These are phyloP conservation scores for Metridium senile DNA, from an alignment of 92 coral and sea anemone species.

Conservation along the genomic window DNA sequence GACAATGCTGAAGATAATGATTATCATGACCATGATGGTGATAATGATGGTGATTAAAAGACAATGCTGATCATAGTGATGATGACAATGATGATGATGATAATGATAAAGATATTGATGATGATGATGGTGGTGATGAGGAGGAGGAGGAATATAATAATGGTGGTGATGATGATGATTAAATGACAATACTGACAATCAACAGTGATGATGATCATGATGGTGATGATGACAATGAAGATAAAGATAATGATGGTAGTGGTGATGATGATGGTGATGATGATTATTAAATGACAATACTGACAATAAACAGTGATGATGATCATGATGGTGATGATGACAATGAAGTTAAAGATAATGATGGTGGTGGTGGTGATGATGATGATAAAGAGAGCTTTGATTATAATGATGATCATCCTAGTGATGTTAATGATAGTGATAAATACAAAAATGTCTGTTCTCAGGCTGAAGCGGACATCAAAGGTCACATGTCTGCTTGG, in stretches of 20 bases:
- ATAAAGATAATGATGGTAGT: neutral
- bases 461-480: slow-evolving; percentile 22
- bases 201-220: neutral
- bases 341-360: neutral
- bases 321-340: neutral
- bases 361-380: neutral
- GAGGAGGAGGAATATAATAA: neutral
- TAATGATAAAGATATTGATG: neutral
- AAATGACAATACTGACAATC: no score
- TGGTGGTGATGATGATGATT: neutral
- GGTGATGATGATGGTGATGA: neutral
- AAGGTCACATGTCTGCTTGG: slow-evolving; percentile 9
- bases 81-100: neutral
- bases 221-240: neutral
- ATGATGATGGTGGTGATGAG: neutral
- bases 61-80: neutral
- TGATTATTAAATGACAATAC: neutral
- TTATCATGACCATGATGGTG: neutral
- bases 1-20: slow-evolving; percentile 1
- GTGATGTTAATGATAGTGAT: neutral
- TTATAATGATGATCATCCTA: neutral
- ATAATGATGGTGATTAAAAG: neutral
- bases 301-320: slow-evolving; percentile 1
- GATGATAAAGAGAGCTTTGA: neutral
- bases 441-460: slow-evolving; percentile 4